Base-by-base conservation (phyloP, 2,797 vertebrate genomes). In the Platyrinchus mystaceus region DNA sequence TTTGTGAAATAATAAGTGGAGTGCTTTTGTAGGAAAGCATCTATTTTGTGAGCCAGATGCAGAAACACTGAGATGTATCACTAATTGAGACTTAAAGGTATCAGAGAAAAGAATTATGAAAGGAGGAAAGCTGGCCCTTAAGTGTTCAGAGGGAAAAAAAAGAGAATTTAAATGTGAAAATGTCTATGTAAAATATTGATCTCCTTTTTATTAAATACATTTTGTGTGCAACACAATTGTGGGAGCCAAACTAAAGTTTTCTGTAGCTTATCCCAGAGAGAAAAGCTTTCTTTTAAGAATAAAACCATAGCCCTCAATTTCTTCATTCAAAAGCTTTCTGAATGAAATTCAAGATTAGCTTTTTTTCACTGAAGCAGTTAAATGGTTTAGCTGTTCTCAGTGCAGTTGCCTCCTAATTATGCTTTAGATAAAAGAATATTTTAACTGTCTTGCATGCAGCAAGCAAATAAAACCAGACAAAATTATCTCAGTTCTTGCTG, bases 371-470 rank as follows among this genome's bases (percentile, higher is more conserved):
- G 59, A 89, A 88, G 63, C 16, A 64, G 75, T 89, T 91, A 92
- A 87, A 90, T 85, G 43, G 68, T 94, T 73, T 96, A 58, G 56
- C 20, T 94, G 43, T 83, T 91, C 77, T 53, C 7, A 24, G 53
- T 83, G 41, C 64, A 71, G 34, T 91, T 73, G 30, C 87, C 50
- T 89, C 58, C 43, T 93, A 94, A 91, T 97, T 91, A 87, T 75
- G 67, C 64, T 93, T 95, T 30, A 93, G 67, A 93, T 93, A 87
- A 90, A 95, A 91, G 82, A 93, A 79, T 87, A 82, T 94, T 95
- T 96, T 81, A 92, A 69, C 1, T 0, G 10, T 85, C 49, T 79
- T 74, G 60, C 46, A 62, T 71, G 21, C 55, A 78, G 76, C 39
- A 69, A 73, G 59, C 18, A 95, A 96, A 96, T 87, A 90, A 93